phyloP scores from a whole-genome alignment of 2,797 vertebrate species.

The Poecilia picta region DNA sequence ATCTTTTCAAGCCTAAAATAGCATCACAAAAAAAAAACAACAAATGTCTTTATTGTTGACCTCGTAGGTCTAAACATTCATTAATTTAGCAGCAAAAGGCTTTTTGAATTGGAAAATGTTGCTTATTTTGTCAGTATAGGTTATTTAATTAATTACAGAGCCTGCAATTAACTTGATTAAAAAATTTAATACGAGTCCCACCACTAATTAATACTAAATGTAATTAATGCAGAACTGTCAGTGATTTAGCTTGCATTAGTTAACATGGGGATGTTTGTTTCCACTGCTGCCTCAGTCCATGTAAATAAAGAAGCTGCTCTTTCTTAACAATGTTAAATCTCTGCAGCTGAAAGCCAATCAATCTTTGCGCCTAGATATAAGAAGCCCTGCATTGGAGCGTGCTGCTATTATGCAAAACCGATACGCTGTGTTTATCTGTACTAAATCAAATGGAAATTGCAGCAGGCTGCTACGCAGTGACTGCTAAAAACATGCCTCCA shows the following conservation, averaged over 20 bases:
- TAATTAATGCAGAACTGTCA: not conserved
- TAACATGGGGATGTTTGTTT: not conserved
- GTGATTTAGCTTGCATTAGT: not conserved
- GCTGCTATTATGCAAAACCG: accelerated
- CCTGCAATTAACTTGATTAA: not conserved
- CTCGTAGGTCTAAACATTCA: not conserved
- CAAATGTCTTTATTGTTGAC: not conserved
- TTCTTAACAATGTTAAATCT: slow-evolving; percentile 5
- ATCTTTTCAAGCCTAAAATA: not conserved
- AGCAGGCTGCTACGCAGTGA: not conserved
- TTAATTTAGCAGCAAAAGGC: not conserved
- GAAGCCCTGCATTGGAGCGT: not conserved
- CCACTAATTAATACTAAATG: not conserved
- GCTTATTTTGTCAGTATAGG: not conserved
- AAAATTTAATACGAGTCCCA: not conserved
- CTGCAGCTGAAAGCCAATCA: slow-evolving; percentile 3
- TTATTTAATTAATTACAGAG: not conserved
- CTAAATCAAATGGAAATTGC: slow-evolving; percentile 16
- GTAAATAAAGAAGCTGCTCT: not conserved
- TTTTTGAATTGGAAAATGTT: not conserved
- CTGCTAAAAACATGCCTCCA: not conserved
- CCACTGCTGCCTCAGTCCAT: not conserved
- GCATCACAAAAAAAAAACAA: no score
- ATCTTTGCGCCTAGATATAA: not conserved
- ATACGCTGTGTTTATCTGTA: slow-evolving; percentile 1